A percentile compares a stretch with the other conserved stretches of the same genome.
Conservation (phyloP, 2,888 invertebrate genomes). For the Clostera curtula region DNA sequence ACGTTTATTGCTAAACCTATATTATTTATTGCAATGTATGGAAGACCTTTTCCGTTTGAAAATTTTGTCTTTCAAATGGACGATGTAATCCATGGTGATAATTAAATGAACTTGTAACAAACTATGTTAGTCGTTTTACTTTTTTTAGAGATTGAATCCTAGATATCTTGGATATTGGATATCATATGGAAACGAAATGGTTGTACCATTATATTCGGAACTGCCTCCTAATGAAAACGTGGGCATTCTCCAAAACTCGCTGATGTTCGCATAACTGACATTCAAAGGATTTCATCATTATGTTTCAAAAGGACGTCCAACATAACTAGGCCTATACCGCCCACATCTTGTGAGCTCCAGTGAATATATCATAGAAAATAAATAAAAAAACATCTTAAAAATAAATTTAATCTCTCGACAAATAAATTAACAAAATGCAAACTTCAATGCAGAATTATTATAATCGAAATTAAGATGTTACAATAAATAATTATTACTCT, state of each 20-base stretch:
- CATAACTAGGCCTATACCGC: no score
- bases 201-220: no score
- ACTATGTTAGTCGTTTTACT: background rate
- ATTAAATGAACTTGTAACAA: conserved; percentile 37
- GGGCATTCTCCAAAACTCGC: no score
- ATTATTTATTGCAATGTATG: conserved; percentile 64
- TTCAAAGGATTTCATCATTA: no score
- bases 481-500: conserved; percentile 56
- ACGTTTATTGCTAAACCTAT: conserved; percentile 31
- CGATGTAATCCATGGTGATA: conserved; percentile 59
- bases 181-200: no score
- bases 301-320: no score
- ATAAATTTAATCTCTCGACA: conserved; percentile 69
- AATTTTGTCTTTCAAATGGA: conserved; percentile 53
- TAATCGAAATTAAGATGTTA: conserved; percentile 50
- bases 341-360: no score
- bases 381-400: conserved; percentile 48
- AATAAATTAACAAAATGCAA: conserved; percentile 70
- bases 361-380: background rate
- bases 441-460: conserved; percentile 42
- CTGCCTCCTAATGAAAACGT: no score
- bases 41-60: conserved; percentile 71
- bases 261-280: no score
- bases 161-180: no score
- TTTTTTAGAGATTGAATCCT: no score